These are phyloP conservation scores for Numenius phaeopus DNA, from an alignment of 2,797 vertebrate species.

Conservation along the genomic window DNA sequence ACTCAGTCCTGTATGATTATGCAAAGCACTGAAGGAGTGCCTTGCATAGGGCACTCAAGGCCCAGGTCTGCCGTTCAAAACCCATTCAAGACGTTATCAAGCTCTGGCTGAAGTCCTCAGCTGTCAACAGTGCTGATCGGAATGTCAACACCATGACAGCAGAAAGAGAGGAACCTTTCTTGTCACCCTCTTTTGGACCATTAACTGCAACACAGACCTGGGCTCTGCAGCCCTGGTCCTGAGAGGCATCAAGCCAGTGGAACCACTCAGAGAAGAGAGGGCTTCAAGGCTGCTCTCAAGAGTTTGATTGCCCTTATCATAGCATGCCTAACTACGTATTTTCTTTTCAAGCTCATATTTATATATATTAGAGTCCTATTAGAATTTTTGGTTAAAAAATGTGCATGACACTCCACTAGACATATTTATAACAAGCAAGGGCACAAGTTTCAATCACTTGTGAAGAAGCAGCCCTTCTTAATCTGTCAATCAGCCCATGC, in stretches of 20 bases:
- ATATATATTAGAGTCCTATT: neutral
- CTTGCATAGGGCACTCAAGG: neutral
- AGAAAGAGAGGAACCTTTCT: neutral
- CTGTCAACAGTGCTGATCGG: neutral
- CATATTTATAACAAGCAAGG: conserved; percentile 46
- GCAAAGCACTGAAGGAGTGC: neutral
- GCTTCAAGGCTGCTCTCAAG: neutral
- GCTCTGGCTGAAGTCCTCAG: neutral
- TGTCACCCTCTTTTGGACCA: neutral
- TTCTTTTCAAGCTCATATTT: neutral
- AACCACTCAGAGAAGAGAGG: neutral
- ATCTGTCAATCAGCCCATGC: conserved; percentile 72
- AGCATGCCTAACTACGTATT: neutral
- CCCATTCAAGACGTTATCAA: neutral
- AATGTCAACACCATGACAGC: neutral
- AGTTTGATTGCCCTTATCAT: neutral
- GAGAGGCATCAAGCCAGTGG: neutral
- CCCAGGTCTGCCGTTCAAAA: neutral
- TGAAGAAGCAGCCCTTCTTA: conserved; percentile 22
- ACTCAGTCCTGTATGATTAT: neutral
- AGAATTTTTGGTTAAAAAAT: conserved; percentile 21
- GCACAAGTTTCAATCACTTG: conserved; percentile 43
- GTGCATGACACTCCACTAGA: neutral
- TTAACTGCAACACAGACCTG: neutral
- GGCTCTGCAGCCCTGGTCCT: neutral